Evolutionary conservation across 64 coral and sea anemone species (phyloP).

Genomic region (Stichodactyla helianthus): DNA sequence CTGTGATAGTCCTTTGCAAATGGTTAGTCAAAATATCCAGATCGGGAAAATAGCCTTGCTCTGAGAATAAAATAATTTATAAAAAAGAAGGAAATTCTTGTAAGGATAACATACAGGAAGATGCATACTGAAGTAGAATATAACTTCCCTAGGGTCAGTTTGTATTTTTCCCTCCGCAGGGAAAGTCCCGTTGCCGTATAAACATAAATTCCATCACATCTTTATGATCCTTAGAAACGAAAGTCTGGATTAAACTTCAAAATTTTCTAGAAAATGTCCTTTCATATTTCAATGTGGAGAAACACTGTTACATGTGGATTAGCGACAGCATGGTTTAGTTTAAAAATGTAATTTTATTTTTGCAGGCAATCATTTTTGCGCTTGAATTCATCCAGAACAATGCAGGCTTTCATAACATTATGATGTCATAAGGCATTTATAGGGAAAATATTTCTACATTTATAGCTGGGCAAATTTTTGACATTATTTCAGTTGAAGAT

Average conservation of each 20-base stretch:
- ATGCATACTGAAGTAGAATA: background rate
- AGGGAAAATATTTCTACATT: background rate
- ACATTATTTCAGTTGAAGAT: too few species aligned
- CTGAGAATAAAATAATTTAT: background rate
- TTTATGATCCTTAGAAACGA: too few species aligned
- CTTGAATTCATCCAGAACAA: background rate
- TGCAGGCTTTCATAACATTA: background rate
- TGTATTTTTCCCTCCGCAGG: background rate
- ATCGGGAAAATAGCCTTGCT: slow-evolving; percentile 31
- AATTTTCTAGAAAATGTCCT: background rate
- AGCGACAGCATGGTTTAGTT: background rate
- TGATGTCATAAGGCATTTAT: background rate
- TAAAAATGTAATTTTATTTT: background rate
- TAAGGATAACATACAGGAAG: background rate
- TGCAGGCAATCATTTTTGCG: background rate
- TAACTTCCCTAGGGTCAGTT: background rate
- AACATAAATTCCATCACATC: background rate
- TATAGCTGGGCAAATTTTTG: too few species aligned
- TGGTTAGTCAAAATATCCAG: slow-evolving; percentile 89
- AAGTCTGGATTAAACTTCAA: too few species aligned
- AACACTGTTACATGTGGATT: background rate
- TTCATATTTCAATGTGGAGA: background rate
- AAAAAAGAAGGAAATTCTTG: background rate
- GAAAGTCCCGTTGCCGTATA: slow-evolving; percentile 11
- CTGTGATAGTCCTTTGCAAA: slow-evolving; percentile 65